These are phyloP conservation scores for Larimichthys crocea DNA, from an alignment of 2,113 vertebrate species.

Conservation along the genomic window DNA sequence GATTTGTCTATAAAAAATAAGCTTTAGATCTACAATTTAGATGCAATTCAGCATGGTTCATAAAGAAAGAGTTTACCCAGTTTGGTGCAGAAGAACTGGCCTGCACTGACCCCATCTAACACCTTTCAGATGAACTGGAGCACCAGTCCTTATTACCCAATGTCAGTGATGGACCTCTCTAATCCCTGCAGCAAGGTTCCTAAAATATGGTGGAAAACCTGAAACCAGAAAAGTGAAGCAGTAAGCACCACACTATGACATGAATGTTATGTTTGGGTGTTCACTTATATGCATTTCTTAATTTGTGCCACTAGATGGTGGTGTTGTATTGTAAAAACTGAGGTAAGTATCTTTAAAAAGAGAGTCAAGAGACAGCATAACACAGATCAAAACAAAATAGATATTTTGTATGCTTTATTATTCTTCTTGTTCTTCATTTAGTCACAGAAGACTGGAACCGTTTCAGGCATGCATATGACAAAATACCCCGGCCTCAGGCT, in stretches of 20 bases:
- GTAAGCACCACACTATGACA: too few species aligned
- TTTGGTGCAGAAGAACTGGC: neutral
- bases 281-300: neutral
- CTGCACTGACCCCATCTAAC: too few species aligned
- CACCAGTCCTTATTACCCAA: neutral
- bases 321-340: conserved; percentile 27
- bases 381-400: neutral
- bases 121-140: neutral
- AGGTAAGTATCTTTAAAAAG: neutral
- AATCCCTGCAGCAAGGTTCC: neutral
- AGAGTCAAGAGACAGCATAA: neutral
- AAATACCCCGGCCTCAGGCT: neutral
- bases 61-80: neutral
- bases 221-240: neutral
- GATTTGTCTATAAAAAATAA: too few species aligned
- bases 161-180: neutral
- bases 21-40: too few species aligned
- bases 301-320: conserved; percentile 40
- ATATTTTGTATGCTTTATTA: too few species aligned
- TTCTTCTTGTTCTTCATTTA: neutral
- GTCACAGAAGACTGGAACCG: neutral
- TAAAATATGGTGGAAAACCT: neutral
- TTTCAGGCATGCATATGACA: conserved; percentile 6
- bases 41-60: too few species aligned
- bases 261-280: neutral